These are phyloP conservation scores for Alaudala cheleensis DNA, from an alignment of 2,113 vertebrate species.

Conservation along the genomic window DNA sequence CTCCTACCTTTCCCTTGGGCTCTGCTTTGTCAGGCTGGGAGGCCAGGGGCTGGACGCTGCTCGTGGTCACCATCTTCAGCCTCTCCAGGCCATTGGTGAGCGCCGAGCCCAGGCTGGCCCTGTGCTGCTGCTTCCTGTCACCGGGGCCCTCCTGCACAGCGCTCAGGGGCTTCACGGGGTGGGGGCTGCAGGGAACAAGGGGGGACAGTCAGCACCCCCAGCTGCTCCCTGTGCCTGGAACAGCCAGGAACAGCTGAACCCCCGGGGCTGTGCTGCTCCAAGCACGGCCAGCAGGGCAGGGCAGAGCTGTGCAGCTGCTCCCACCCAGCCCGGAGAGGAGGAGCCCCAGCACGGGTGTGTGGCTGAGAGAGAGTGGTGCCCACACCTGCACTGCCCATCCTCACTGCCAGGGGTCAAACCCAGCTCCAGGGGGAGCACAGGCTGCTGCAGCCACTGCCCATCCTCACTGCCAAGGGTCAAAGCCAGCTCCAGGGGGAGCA, in stretches of 20 bases:
- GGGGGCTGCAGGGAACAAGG: constrained; percentile 77
- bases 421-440: background rate
- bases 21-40: constrained; percentile 72
- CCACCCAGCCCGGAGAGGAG: background rate
- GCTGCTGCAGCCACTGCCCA: background rate
- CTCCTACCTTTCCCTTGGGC: constrained; percentile 78
- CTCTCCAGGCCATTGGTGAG: constrained; percentile 86
- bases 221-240: background rate
- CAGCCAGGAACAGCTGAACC: no score
- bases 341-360: accelerated
- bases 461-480: background rate
- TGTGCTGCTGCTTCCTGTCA: constrained; percentile 76
- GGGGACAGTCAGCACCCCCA: background rate
- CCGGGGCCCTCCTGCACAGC: constrained; percentile 51
- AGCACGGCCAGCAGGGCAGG: background rate
- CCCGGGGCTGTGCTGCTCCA: accelerated
- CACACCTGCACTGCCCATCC: background rate
- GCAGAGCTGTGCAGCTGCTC: background rate
- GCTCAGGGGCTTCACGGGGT: constrained; percentile 90
- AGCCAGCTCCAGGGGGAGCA: accelerated
- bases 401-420: background rate
- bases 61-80: constrained; percentile 78
- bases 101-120: constrained; percentile 74
- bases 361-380: background rate
- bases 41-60: constrained; percentile 71